Conservation (phyloP, 2,888 invertebrate genomes). For the Drosophila antonietae region DNA sequence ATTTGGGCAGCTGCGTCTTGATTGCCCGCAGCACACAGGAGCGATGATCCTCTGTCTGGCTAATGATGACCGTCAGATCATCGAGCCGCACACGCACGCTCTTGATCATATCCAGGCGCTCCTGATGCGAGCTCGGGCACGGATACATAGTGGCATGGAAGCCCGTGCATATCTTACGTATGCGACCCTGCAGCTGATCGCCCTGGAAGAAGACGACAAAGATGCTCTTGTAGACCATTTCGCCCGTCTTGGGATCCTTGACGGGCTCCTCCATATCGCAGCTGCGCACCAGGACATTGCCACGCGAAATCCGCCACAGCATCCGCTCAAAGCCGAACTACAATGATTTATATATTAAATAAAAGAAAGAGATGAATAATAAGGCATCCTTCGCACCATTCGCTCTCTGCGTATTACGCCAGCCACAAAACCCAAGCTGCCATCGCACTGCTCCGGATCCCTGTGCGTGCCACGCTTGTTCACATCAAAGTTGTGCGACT, state of each 20-base stretch:
- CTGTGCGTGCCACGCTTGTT: slow-evolving; percentile 90
- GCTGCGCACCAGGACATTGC: slow-evolving; percentile 92
- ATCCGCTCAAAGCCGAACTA: slow-evolving; percentile 93
- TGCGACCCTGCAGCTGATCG: slow-evolving; percentile 91
- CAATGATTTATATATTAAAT: not conserved
- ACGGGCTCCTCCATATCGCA: slow-evolving; percentile 90
- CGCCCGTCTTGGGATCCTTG: slow-evolving; percentile 89
- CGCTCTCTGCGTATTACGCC: slow-evolving; percentile 93
- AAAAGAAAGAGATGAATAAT: no score
- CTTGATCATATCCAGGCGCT: slow-evolving; percentile 92
- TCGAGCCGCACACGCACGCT: slow-evolving; percentile 93
- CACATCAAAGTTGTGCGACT: slow-evolving; percentile 76
- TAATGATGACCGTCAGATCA: slow-evolving; percentile 90
- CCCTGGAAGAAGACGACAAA: slow-evolving; percentile 93
- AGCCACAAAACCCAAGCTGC: slow-evolving; percentile 89
- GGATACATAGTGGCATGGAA: slow-evolving; percentile 94
- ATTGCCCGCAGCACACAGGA: slow-evolving; percentile 92
- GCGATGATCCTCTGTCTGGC: slow-evolving; percentile 93
- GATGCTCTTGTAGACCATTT: slow-evolving; percentile 91
- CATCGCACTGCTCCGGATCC: slow-evolving; percentile 85
- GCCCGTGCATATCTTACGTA: slow-evolving; percentile 94
- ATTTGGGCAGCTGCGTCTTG: slow-evolving; percentile 92
- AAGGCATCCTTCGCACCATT: slow-evolving; percentile 17
- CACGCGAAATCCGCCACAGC: slow-evolving; percentile 94
- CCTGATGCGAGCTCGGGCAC: slow-evolving; percentile 91